These are phyloP conservation scores for Punctoribates punctum DNA, from an alignment of 2,888 invertebrate genomes.

Conservation along the genomic window DNA sequence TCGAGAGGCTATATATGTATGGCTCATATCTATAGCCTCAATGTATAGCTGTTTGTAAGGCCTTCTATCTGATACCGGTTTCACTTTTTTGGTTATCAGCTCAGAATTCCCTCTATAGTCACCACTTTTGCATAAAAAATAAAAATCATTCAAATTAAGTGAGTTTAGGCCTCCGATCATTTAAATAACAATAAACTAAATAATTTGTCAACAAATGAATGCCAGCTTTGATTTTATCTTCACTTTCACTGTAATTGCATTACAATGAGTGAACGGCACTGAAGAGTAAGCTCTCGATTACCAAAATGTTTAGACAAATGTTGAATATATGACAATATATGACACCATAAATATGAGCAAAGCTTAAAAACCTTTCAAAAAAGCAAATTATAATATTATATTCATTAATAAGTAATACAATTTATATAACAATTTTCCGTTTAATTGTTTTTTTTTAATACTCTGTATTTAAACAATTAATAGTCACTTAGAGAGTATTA, in stretches of 20 bases:
- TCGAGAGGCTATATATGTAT: conserved; percentile 14
- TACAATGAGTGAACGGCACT: neutral
- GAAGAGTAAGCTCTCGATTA: neutral
- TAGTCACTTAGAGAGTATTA: conserved; percentile 7
- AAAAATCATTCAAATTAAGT: conserved; percentile 4
- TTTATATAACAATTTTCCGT: neutral
- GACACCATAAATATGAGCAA: neutral
- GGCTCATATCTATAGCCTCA: neutral
- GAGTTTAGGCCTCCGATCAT: neutral
- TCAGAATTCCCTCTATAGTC: conserved; percentile 15
- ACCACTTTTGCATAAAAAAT: neutral
- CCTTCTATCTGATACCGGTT: conserved; percentile 38
- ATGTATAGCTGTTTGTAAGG: conserved; percentile 5
- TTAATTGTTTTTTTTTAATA: conserved; percentile 19
- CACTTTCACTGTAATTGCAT: conserved; percentile 18
- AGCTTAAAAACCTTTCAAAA: neutral
- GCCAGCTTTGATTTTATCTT: conserved; percentile 6
- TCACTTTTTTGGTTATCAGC: conserved; percentile 30
- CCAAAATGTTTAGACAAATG: neutral
- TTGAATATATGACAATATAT: neutral
- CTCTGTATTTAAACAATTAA: conserved; percentile 34
- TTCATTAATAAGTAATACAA: conserved; percentile 32
- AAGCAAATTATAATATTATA: conserved; percentile 32
- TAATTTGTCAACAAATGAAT: conserved; percentile 26
- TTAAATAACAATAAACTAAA: conserved; percentile 29